Base-by-base conservation (phyloP, 2,888 invertebrate genomes). In the Hymenopus coronatus region DNA sequence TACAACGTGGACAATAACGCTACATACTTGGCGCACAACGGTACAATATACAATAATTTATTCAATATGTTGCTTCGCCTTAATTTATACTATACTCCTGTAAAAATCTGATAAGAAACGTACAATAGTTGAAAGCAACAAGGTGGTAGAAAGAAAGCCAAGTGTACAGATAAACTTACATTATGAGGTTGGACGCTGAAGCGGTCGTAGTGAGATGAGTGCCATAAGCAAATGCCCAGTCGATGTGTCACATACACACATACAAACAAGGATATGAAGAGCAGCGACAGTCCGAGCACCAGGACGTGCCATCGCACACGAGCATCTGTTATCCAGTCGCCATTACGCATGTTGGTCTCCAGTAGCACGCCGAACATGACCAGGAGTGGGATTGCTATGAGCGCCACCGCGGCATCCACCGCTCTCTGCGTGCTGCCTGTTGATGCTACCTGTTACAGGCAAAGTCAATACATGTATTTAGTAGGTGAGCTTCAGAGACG, bases 161-260 rank as follows among this genome's bases (percentile, higher is more conserved):
- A n/a, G n/a, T n/a, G n/a, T n/a, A n/a, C n/a, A 33, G 1, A 8
- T 33, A 33, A 30, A 84, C 46, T 84, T 84, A 30, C 54, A 33
- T 83, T 28, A 82, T 46, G 15, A 30, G 46, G 70, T 40, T 88
- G 46, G 46, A 81, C 83, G 87, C 30, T 28, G 54, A 81, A 81
- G 0, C 54, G 20, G 54, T 86, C 54, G 54, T n/a, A 25, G 28
- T 83, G 88, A 6, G 84, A 12, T 15, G 85, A 28, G 12, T 70
- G 25, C 94, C 94, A 93, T 83, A 93, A 92, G 91, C 93, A 94
- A 20, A 93, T 93, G 83, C 94, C 94, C 92, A 94, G 93, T 87
- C 94, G 92, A 90, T 93, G 93, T 2, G 93, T 93, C 6, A 94
- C 93, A 92, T 94, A 94, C 89, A 93, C 93, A 88, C 93, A 94